Conservation (phyloP, 2,888 invertebrate genomes). For the Cotesia congregata region DNA sequence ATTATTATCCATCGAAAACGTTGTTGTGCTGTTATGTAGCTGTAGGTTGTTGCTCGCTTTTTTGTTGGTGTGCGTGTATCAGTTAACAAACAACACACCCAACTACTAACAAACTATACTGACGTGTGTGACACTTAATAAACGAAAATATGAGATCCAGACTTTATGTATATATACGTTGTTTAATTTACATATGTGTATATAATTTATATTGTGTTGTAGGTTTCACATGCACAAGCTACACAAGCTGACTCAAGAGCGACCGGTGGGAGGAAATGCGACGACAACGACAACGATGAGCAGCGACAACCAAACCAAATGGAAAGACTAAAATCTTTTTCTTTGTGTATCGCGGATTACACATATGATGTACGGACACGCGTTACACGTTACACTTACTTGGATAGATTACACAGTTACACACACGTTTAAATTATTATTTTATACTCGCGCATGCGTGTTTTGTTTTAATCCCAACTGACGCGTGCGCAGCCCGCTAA, state of each 20-base stretch:
- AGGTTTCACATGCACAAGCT: neutral
- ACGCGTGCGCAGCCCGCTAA: neutral
- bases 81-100: neutral
- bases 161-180: neutral
- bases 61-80: neutral
- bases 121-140: neutral
- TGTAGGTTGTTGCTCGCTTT: neutral
- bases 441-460: neutral
- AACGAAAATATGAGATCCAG: neutral
- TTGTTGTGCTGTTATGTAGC: neutral
- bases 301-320: conserved; percentile 9
- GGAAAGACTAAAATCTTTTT: neutral
- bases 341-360: neutral
- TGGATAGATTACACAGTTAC: neutral
- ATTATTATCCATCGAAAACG: neutral
- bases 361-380: neutral
- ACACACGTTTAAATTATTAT: neutral
- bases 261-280: neutral
- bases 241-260: neutral
- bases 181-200: too few species aligned
- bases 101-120: neutral
- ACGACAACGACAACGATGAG: neutral
- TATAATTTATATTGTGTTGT: too few species aligned
- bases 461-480: neutral
- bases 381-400: neutral